Evolutionary conservation across 1,140 invertebrate genomes (phyloP).

Genomic region (Drosophila oshimai): DNA sequence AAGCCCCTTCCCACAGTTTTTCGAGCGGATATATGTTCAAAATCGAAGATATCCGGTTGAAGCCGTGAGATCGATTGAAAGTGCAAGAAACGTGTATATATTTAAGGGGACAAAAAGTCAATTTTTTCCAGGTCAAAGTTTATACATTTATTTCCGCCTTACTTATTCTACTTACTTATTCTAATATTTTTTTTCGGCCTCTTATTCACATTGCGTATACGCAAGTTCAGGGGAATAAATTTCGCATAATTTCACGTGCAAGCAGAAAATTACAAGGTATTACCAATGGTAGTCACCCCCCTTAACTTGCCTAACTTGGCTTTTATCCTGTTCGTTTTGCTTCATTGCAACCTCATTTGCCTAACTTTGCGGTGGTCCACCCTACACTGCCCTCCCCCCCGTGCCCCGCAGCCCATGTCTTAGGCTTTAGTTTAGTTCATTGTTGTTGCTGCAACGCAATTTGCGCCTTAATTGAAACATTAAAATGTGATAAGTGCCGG

Average conservation of each 20-base stretch:
- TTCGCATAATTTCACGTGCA: slow-evolving; percentile 56
- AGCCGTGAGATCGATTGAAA: slow-evolving; percentile 23
- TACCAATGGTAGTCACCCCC: background rate
- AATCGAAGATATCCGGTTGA: slow-evolving; percentile 69
- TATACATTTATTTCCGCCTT: too few species aligned
- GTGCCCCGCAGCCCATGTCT: background rate
- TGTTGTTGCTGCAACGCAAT: slow-evolving; percentile 65
- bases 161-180: too few species aligned
- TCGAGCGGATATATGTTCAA: slow-evolving; percentile 65
- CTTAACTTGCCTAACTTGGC: slow-evolving; percentile 22
- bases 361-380: slow-evolving; percentile 51
- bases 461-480: slow-evolving; percentile 82
- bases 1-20: background rate
- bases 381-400: background rate
- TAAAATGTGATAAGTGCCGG: slow-evolving; percentile 82
- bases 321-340: slow-evolving; percentile 61
- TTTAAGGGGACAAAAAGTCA: background rate
- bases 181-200: background rate
- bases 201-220: slow-evolving; percentile 51
- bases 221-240: slow-evolving; percentile 35
- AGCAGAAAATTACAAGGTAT: slow-evolving; percentile 23
- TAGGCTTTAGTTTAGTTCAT: background rate
- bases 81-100: background rate
- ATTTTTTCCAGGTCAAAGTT: background rate
- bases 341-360: slow-evolving; percentile 66